phyloP scores from a whole-genome alignment of 2,888 invertebrate genomes.

The Phalangium opilio region DNA sequence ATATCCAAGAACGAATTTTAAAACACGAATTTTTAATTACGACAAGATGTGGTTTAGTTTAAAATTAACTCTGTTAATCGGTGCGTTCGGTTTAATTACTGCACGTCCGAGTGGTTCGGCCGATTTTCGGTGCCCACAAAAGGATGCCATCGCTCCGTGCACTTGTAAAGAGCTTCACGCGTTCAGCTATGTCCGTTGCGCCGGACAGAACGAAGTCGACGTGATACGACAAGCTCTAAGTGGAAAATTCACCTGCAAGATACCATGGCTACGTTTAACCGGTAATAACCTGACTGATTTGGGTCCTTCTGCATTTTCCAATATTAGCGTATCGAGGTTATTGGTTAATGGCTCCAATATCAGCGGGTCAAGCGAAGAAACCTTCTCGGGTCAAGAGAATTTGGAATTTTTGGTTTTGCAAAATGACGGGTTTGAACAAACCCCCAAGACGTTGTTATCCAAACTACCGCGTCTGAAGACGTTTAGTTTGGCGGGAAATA shows the following conservation, averaged over 20 bases:
- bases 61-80: too few relatives aligned
- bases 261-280: slow-evolving; percentile 8
- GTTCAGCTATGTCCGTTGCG: slow-evolving; percentile 11
- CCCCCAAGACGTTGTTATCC: slow-evolving; percentile 7
- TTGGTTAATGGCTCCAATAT: slow-evolving; percentile 9
- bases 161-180: slow-evolving; percentile 7
- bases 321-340: slow-evolving; percentile 8
- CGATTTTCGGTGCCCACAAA: slow-evolving; percentile 10
- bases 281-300: slow-evolving; percentile 8
- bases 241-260: slow-evolving; percentile 3
- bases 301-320: slow-evolving; percentile 10
- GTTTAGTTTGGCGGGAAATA: slow-evolving; percentile 7
- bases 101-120: not conserved
- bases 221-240: slow-evolving; percentile 6
- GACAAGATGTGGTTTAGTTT: too few relatives aligned
- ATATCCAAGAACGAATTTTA: too few relatives aligned
- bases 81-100: too few relatives aligned
- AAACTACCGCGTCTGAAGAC: slow-evolving; percentile 7
- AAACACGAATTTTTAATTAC: too few relatives aligned
- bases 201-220: slow-evolving; percentile 4
- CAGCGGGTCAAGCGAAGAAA: slow-evolving; percentile 6
- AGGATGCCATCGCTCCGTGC: slow-evolving; percentile 8
- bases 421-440: slow-evolving; percentile 6
- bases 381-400: slow-evolving; percentile 9
- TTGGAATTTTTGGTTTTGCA: slow-evolving; percentile 8